Conservation (phyloP, 2,888 invertebrate species). For the Rotaria magnacalcarata region DNA sequence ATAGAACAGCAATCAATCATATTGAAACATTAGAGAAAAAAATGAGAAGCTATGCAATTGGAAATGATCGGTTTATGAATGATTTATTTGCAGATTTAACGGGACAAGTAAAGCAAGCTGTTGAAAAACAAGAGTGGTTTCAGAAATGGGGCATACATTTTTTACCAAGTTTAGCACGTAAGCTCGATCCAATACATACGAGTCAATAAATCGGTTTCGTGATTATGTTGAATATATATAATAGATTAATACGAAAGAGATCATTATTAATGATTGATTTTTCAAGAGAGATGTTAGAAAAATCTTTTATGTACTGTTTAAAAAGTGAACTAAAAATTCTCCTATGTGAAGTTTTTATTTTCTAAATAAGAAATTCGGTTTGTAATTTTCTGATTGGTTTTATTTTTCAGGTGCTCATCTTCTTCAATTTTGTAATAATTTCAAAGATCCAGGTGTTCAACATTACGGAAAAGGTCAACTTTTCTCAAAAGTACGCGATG, state of each 20-base stretch:
- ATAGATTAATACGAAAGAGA: no score
- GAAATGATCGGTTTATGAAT: neutral
- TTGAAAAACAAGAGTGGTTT: neutral
- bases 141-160: neutral
- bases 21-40: neutral
- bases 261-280: no score
- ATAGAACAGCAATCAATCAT: neutral
- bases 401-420: neutral
- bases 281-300: no score
- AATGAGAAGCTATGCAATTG: neutral
- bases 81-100: neutral
- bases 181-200: no score
- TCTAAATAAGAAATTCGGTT: no score
- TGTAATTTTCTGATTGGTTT: no score
- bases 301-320: no score
- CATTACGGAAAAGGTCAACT: neutral
- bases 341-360: no score
- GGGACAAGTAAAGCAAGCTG: neutral
- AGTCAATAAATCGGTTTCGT: no score
- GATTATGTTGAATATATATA: no score
- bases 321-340: no score
- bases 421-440: constrained; percentile 29
- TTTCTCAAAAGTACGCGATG: neutral
- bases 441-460: constrained; percentile 32
- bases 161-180: constrained; percentile 1